Evolutionary conservation across 2,113 vertebrate species (phyloP), one percentile per base, ranked within the genome.

Genomic region (Canis aureus): DNA sequence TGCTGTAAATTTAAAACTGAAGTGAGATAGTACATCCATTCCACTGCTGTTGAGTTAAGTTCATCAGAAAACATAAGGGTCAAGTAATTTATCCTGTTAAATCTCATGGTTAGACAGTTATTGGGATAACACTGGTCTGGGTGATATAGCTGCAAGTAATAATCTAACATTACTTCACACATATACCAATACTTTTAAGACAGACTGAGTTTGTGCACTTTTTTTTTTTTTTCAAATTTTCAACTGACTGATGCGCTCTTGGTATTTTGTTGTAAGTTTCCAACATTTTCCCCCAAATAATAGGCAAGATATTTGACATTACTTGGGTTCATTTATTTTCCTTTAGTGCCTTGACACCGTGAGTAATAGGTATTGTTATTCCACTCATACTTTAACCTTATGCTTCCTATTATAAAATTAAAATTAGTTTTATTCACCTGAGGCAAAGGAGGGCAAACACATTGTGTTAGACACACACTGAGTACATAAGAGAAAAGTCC

Each of bases 51-150:
- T 49, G 25, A 60, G 12, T 89, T 53, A 94, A 32, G 16, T 53
- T 97, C 73, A 66, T 62, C 82, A 85, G 96, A 94, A 97, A 90
- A 96, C 49, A 90, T 9, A 93, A 92, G 7, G 64, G 17, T 80
- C 1, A 38, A 82, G 27, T 25, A 91, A 91, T 81, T 49, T 55
- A 71, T 76, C 35, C 17, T 76, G 29, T 66, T 91, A 11, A 92
- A 71, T 71, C 25, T 79, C 22, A 15, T 49, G 8, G 12, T 43
- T 95, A 38, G 57, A 87, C 17, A 89, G 83, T 69, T 83, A 27
- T 57, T 76, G 88, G 22, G 76, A 1, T 71, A 43, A 80, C 13
- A 81, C 29, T 80, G 23, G 38, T 12, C 43, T 80, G 27, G 23
- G 38, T 94, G 71, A 76, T 43, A n/a, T 11, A n/a, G 27, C 22